Evolutionary conservation across 2,797 vertebrate genomes (phyloP), one percentile per base, ranked within the genome.

Genomic region (Simalia tracyae): DNA sequence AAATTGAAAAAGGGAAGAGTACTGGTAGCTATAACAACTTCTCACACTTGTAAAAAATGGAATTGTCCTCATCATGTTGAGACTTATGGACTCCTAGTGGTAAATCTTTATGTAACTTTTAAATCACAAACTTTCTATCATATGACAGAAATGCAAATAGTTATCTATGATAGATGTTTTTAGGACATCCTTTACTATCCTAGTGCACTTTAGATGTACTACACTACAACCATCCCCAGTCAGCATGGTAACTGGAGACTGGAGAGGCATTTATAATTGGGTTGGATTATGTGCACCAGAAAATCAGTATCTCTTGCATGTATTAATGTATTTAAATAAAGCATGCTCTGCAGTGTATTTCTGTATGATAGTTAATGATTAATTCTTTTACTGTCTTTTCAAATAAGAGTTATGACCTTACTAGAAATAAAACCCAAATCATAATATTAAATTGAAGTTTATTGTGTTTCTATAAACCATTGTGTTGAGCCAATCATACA

Each of bases 391-490:
- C 59, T 89, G 57, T 17, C 5, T 57, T 87, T 85, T 22, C 85
- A 93, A 1, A 61, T 68, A 28, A 46, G 36, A 86, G 63, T 92
- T 63, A 46, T 26, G 86, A 89, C 19, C 36, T 46, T 61, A 85
- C 66, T 72, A 50, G 68, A 84, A 86, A 89, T 50, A 89, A 89
- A 36, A 0, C 2, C 0, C 0, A 68, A 89, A 91, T 22, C 66
- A 85, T 17, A 94, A 91, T 64, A 36, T 19, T 28, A 89, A 42
- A 94, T 93, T 11, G n/a, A 2, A 1, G 85, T 92, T 17, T 85
- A 2, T 46, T 36, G 94, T 56, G 42, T 89, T 93, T 68, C 72
- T 8, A n/a, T 2, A 5, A 46, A 72, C n/a, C 31, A 6, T 72
- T 72, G 31, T 36, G 66, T 72, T 72, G n/a, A 94, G 42, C 11